These are phyloP conservation scores for Samia ricini DNA, from an alignment of 1,140 invertebrate genomes.

Conservation along the genomic window DNA sequence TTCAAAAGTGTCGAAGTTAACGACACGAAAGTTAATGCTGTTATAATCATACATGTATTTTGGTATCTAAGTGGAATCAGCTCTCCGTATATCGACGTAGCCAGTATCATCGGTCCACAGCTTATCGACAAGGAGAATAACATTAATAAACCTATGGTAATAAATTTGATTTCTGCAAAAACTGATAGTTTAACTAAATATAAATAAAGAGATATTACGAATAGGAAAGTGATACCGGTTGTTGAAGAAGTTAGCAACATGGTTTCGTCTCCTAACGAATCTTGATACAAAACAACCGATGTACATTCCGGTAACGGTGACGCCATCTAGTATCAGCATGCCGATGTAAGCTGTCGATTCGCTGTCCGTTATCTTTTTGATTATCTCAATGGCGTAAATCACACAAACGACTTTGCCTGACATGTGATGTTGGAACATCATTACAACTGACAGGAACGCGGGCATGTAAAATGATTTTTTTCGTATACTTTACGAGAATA, in stretches of 20 bases:
- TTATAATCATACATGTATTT: constrained; percentile 10
- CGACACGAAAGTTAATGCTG: constrained; percentile 2
- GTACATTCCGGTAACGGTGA: constrained; percentile 30
- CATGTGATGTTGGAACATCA: constrained; percentile 18
- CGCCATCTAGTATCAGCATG: constrained; percentile 36
- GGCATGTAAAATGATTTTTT: background rate
- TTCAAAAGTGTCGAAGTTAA: constrained; percentile 19
- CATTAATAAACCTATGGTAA: constrained; percentile 24
- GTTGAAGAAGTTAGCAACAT: constrained; percentile 19
- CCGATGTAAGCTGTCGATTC: constrained; percentile 19
- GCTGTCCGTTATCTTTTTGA: constrained; percentile 31
- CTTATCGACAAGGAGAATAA: constrained; percentile 24
- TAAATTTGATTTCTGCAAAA: constrained; percentile 23
- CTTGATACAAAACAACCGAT: constrained; percentile 27
- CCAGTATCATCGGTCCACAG: constrained; percentile 25
- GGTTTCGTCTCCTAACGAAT: constrained; percentile 21
- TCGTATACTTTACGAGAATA: constrained; percentile 1
- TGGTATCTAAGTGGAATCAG: constrained; percentile 20
- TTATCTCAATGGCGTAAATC: constrained; percentile 33
- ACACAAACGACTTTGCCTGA: constrained; percentile 33
- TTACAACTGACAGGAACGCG: background rate
- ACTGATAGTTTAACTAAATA: constrained; percentile 25
- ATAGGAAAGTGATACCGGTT: constrained; percentile 28
- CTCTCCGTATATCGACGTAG: constrained; percentile 16
- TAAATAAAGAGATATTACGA: constrained; percentile 31